A percentile compares a stretch with the other conserved stretches of the same genome.
phyloP scores from a whole-genome alignment of 2,888 invertebrate genomes.

The Diarsia mendica region DNA sequence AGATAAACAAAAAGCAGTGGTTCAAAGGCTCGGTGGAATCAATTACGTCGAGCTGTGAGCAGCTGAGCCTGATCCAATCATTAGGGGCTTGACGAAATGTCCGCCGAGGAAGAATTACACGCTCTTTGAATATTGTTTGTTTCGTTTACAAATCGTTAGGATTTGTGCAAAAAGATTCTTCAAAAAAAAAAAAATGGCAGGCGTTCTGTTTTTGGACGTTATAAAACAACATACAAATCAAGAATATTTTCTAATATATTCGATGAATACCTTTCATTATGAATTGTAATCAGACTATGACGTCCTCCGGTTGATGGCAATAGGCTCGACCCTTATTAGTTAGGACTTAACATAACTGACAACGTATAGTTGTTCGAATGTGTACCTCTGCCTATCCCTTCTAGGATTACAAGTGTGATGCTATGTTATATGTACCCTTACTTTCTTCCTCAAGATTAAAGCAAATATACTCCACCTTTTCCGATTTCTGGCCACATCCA shows the following conservation, averaged over 20 bases:
- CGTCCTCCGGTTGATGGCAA: too few species aligned
- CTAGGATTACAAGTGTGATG: too few species aligned
- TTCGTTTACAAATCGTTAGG: conserved; percentile 20
- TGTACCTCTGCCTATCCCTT: too few species aligned
- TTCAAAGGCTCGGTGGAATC: conserved; percentile 52
- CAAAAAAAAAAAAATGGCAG: not conserved
- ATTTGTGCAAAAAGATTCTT: not conserved
- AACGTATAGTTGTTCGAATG: too few species aligned
- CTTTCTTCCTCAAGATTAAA: not conserved
- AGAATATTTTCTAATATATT: not conserved
- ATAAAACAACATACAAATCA: not conserved
- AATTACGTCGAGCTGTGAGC: conserved; percentile 59
- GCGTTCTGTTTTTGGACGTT: not conserved
- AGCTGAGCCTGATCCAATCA: conserved; percentile 63
- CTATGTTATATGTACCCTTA: too few species aligned
- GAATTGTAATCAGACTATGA: not conserved
- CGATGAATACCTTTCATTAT: not conserved
- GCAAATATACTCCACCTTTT: not conserved
- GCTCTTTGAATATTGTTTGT: conserved; percentile 46
- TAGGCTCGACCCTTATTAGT: too few species aligned
- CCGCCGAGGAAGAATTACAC: conserved; percentile 34
- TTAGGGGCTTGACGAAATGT: conserved; percentile 54
- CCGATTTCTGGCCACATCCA: not conserved
- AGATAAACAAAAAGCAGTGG: conserved; percentile 53
- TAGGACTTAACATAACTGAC: too few species aligned